These are phyloP conservation scores for Poecilia velifera DNA, from an alignment of 2,797 vertebrate species.

Conservation along the genomic window DNA sequence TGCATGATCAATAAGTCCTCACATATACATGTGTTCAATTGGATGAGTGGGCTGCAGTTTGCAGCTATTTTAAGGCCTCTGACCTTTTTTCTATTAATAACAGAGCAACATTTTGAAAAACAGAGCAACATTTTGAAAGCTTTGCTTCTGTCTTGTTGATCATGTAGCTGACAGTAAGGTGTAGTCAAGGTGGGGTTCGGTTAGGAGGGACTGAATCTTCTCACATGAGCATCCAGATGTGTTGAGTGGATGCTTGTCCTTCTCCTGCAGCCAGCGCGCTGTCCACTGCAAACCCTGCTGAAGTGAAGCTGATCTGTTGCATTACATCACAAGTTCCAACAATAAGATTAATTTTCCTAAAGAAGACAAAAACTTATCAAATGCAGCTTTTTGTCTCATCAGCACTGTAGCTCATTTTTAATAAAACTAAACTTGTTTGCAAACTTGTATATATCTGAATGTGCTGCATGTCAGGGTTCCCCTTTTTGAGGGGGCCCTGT, in stretches of 20 bases:
- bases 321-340: conserved; percentile 77
- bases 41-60: background rate
- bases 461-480: conserved; percentile 66
- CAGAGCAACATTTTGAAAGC: background rate
- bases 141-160: background rate
- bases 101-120: background rate
- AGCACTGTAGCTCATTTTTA: conserved; percentile 73
- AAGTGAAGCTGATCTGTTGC: conserved; percentile 54
- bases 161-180: background rate
- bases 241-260: background rate
- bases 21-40: conserved; percentile 12
- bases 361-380: conserved; percentile 16
- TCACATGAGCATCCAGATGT: background rate
- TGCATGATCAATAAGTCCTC: conserved; percentile 21
- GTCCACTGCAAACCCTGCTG: conserved; percentile 9
- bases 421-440: conserved; percentile 64
- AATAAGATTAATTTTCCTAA: conserved; percentile 52
- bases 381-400: conserved; percentile 65
- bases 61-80: background rate
- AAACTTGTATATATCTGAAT: conserved; percentile 77
- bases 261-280: background rate
- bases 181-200: background rate
- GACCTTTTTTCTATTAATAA: background rate
- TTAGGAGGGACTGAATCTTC: background rate
- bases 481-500: conserved; percentile 43